A percentile compares a stretch with the other conserved stretches of the same genome.
phyloP scores from a whole-genome alignment of 1,140 invertebrate genomes.

The Drosophila busckii region DNA sequence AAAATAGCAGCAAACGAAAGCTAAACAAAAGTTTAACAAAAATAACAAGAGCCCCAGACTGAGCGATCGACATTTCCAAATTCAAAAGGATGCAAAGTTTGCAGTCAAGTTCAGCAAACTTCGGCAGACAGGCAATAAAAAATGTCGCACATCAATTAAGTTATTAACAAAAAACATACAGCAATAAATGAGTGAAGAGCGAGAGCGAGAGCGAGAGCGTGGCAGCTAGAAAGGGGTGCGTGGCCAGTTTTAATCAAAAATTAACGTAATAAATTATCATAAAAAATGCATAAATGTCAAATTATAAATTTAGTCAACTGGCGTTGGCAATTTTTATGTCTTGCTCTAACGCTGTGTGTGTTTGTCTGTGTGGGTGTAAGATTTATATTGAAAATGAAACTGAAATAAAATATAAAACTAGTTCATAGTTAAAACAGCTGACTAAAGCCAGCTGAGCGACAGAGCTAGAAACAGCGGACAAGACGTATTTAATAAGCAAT shows the following conservation, averaged over 20 bases:
- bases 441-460: not conserved
- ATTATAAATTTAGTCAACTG: constrained; percentile 52
- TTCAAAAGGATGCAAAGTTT: too few species aligned
- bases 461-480: not conserved
- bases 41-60: too few species aligned
- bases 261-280: constrained; percentile 66
- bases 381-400: constrained; percentile 20
- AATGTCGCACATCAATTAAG: constrained; percentile 39
- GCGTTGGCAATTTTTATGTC: constrained; percentile 2
- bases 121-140: constrained; percentile 3
- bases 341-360: not conserved
- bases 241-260: constrained; percentile 52
- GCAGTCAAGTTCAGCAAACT: constrained; percentile 19
- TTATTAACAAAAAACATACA: too few species aligned
- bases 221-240: not conserved
- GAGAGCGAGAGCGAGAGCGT: not conserved
- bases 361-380: constrained; percentile 10
- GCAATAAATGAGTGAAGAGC: not conserved
- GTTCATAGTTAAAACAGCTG: constrained; percentile 2
- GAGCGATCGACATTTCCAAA: not conserved
- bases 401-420: constrained; percentile 9
- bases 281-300: constrained; percentile 62
- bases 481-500: too few species aligned
- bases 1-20: constrained; percentile 12
- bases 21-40: not conserved